Evolutionary conservation across 2,888 invertebrate species (phyloP).

Genomic region (Trachelus tabidus): DNA sequence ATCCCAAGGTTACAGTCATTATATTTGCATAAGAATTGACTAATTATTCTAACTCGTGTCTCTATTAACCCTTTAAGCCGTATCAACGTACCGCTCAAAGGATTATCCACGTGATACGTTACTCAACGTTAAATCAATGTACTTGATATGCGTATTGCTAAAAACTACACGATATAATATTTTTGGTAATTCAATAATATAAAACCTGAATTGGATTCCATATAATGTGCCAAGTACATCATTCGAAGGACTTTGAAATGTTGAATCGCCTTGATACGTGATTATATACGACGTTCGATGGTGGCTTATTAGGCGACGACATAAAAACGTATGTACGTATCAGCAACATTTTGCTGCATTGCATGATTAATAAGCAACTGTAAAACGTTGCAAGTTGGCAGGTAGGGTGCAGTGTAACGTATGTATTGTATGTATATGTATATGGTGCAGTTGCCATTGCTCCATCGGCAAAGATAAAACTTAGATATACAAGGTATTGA

Average conservation of each 20-base stretch:
- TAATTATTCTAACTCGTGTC: not conserved
- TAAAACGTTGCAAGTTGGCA: not conserved
- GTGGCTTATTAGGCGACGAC: not conserved
- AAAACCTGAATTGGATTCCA: not conserved
- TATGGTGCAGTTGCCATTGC: not conserved
- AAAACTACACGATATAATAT: not conserved
- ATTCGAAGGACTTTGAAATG: not conserved
- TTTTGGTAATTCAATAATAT: not conserved
- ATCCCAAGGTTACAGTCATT: not conserved
- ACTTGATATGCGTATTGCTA: not conserved
- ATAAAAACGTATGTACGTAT: not conserved
- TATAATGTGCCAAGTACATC: not conserved
- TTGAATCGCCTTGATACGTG: not conserved
- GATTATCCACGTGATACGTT: not conserved
- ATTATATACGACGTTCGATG: not conserved
- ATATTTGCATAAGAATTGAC: not conserved
- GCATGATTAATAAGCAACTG: not conserved
- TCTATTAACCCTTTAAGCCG: not conserved
- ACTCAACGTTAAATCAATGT: not conserved
- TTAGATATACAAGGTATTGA: not conserved
- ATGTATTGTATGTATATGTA: not conserved
- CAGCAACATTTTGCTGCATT: slow-evolving; percentile 4
- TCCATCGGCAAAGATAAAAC: not conserved
- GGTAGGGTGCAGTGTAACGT: not conserved
- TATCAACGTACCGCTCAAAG: not conserved